phyloP scores from a whole-genome alignment of 2,888 invertebrate species.

The Drosophila ochracea region DNA sequence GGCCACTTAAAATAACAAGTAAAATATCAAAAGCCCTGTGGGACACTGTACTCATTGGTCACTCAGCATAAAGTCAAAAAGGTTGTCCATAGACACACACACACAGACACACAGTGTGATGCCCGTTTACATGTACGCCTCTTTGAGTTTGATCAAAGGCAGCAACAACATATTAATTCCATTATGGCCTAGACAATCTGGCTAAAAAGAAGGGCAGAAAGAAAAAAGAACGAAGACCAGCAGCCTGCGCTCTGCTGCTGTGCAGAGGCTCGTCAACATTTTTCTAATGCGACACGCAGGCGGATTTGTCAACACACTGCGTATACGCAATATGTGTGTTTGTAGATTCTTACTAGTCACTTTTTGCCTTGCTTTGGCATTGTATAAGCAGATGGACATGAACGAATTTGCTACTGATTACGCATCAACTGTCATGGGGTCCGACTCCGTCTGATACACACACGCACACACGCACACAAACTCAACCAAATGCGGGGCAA shows the following conservation, averaged over 20 bases:
- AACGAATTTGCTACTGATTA: constrained; percentile 72
- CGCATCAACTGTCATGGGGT: constrained; percentile 66
- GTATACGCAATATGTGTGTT: constrained; percentile 45
- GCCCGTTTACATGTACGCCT: constrained; percentile 32
- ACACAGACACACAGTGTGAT: neutral
- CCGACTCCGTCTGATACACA: neutral
- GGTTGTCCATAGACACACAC: constrained; percentile 4
- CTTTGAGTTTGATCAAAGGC: constrained; percentile 69
- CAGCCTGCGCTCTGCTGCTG: constrained; percentile 20
- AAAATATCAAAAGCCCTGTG: constrained; percentile 48
- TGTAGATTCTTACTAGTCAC: constrained; percentile 5
- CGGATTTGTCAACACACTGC: constrained; percentile 75
- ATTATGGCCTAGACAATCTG: constrained; percentile 71
- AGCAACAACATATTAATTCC: constrained; percentile 70
- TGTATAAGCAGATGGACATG: constrained; percentile 54
- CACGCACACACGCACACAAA: constrained; percentile 10
- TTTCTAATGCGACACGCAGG: constrained; percentile 69
- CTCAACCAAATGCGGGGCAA: constrained; percentile 55
- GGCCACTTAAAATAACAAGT: constrained; percentile 48
- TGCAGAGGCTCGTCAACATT: constrained; percentile 18
- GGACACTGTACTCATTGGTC: constrained; percentile 31
- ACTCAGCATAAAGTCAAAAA: constrained; percentile 37
- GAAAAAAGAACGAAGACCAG: constrained; percentile 7
- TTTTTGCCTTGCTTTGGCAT: constrained; percentile 46
- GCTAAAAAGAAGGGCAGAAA: constrained; percentile 36